Evolutionary conservation across 2,797 vertebrate species (phyloP).

Genomic region (Spizella passerina): DNA sequence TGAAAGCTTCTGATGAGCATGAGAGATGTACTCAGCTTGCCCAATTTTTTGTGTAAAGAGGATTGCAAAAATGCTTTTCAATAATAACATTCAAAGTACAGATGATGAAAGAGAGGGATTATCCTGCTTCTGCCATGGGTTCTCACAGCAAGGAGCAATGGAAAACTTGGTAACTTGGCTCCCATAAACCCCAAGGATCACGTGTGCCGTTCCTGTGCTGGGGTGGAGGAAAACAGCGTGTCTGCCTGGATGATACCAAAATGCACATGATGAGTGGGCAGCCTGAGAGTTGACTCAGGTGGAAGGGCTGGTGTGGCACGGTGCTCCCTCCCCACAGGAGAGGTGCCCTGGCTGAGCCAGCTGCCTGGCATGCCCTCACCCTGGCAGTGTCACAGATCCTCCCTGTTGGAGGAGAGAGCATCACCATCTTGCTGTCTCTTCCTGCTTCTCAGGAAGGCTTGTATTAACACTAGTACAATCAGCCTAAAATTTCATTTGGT

Average conservation of each 20-base stretch:
- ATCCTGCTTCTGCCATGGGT: neutral
- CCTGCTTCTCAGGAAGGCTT: neutral
- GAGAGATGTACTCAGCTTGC: constrained; percentile 30
- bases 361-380: fast-evolving
- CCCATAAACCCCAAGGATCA: neutral
- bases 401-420: neutral
- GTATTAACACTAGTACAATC: neutral
- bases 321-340: neutral
- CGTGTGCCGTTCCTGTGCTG: fast-evolving
- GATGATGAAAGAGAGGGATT: constrained; percentile 49
- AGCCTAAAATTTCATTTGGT: neutral
- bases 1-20: neutral
- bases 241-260: neutral
- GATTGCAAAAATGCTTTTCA: constrained; percentile 57
- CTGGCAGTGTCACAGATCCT: neutral
- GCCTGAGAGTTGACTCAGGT: neutral
- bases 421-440: fast-evolving
- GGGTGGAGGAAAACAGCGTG: fast-evolving
- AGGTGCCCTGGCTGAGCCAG: neutral
- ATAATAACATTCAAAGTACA: constrained; percentile 57
- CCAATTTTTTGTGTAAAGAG: constrained; percentile 63
- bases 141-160: neutral
- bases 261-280: neutral
- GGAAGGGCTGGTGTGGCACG: fast-evolving
- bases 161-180: neutral